Percentiles rank a stretch among this genome's conserved stretches.
Conservation (phyloP, 2,888 invertebrate species). For the Phlogophora meticulosa region DNA sequence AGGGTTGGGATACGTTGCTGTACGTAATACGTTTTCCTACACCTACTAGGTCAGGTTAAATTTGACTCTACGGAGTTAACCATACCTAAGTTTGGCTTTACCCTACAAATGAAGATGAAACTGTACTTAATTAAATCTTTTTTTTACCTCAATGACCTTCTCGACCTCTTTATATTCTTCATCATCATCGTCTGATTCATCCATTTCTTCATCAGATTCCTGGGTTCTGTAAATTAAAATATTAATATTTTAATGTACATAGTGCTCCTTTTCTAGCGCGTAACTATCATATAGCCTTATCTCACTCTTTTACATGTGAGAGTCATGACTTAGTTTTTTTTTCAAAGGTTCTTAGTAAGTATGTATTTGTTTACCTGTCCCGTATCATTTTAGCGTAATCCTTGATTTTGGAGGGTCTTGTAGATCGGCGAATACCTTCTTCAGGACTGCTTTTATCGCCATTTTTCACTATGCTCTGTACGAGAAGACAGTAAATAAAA, state of each 20-base stretch:
- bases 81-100: no score
- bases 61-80: no score
- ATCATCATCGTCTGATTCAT: constrained; percentile 73
- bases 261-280: no score
- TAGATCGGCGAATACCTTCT: constrained; percentile 86
- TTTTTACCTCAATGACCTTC: constrained; percentile 71
- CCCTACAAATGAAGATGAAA: no score
- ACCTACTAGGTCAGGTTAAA: background rate
- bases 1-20: background rate
- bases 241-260: background rate
- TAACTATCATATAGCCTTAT: background rate
- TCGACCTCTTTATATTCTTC: constrained; percentile 74
- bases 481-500: no score
- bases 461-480: constrained; percentile 81
- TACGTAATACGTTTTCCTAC: background rate
- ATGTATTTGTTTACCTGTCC: constrained; percentile 76
- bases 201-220: constrained; percentile 71
- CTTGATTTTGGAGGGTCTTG: constrained; percentile 88
- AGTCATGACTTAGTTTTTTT: background rate
- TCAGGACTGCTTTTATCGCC: constrained; percentile 76
- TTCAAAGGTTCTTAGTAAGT: background rate
- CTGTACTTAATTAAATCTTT: background rate
- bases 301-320: background rate
- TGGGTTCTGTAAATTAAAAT: constrained; percentile 61
- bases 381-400: constrained; percentile 91